Base-by-base conservation (phyloP, 1,140 invertebrate genomes). In the Drosophila cardini region DNA sequence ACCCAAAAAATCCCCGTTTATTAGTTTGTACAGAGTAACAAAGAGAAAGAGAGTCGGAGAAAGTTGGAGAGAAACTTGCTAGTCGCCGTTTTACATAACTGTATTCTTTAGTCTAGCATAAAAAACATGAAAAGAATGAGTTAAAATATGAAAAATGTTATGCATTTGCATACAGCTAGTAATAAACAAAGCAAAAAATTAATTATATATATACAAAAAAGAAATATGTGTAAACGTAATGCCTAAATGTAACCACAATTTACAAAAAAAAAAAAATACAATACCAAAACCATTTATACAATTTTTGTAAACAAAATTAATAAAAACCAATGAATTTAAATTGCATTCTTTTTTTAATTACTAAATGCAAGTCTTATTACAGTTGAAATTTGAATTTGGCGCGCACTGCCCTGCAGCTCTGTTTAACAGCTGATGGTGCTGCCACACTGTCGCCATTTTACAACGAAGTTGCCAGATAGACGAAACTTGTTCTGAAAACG, bases 301-400 rank as follows among this genome's bases (percentile, higher is more conserved):
- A 72, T 46, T 83, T 82, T 83, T 83, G 80, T 83, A 72, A 68
- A 53, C 18, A 72, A 83, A 84, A 76, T 69, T 50, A 83, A 78
- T 73, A 80, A 77, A 81, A 71, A 61, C 40, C 48, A 78, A 73
- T 77, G 73, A 81, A 77, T 81, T 80, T 81, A 81, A 60, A 36
- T 16, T 52, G 61, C 62, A 72, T 5, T 26, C 21, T 26, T 3
- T 26, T 58, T 40, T 63, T 62, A 78, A 57, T 67, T n/a, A n/a
- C n/a, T 57, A 61, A 69, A 46, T 18, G 13, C 40, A n/a, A 32
- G 21, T 11, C n/a, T 18, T 18, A 0, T 38, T 7, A 4, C 10
- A 61, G 30, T 15, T 18, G 2, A 7, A 16, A 21, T 42, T 64
- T 52, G 1, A 21, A 61, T 38, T 26, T 13, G 13, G 21, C n/a